Percentiles rank a stretch among this genome's conserved stretches.
phyloP scores from a whole-genome alignment of 2,113 vertebrate species.

The zebrafish (Danio rerio) region DNA sequence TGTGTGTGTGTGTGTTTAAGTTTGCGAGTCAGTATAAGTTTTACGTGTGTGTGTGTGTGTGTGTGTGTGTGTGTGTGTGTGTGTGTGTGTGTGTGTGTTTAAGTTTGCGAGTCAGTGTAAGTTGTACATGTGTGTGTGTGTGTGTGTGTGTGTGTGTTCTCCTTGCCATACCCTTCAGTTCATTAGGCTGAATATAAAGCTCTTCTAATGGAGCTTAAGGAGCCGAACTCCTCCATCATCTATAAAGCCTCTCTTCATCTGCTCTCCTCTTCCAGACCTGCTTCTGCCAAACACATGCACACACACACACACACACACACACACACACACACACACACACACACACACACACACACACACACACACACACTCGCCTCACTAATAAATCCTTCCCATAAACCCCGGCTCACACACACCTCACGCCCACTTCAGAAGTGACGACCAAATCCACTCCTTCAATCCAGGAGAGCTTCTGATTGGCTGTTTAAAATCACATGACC shows the following conservation, averaged over 20 bases:
- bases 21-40: too few relatives aligned
- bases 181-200: slow-evolving; percentile 54
- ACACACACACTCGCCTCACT: slow-evolving; percentile 21
- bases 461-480: not conserved
- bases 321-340: not conserved
- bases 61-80: not conserved
- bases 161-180: slow-evolving; percentile 64
- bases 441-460: not conserved
- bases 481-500: not conserved
- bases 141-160: slow-evolving; percentile 48
- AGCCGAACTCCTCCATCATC: slow-evolving; percentile 23
- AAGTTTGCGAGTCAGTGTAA: slow-evolving; percentile 13
- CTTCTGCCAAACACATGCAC: slow-evolving; percentile 21
- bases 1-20: not conserved
- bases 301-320: too few relatives aligned
- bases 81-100: not conserved
- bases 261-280: slow-evolving; percentile 27
- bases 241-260: slow-evolving; percentile 36
- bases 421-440: not conserved
- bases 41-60: not conserved
- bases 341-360: too few relatives aligned
- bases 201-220: slow-evolving; percentile 52
- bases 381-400: slow-evolving; percentile 39
- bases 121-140: slow-evolving; percentile 15
- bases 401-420: not conserved